Evolutionary conservation across 1,140 invertebrate species (phyloP).

Genomic region (Coelopa frigida): DNA sequence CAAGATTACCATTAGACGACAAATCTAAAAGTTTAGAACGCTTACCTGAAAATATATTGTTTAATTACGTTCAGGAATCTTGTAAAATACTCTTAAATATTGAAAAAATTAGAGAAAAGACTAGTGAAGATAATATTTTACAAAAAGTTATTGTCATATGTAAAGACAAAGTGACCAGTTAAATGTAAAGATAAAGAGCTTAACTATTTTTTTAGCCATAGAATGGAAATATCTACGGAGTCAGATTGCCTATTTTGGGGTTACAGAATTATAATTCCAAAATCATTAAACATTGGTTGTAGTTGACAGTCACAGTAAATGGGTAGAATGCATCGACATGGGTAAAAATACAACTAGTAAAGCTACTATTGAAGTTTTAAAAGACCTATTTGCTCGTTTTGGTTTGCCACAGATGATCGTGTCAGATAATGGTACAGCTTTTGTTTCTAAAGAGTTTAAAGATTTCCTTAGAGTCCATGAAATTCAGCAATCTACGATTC

Average conservation of each 20-base stretch:
- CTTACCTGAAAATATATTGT: too few relatives aligned
- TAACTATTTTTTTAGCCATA: slow-evolving; percentile 6
- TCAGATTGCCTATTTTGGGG: slow-evolving; percentile 11
- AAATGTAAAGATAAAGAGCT: neutral
- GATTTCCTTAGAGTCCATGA: slow-evolving; percentile 13
- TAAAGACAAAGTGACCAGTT: neutral
- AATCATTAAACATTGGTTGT: slow-evolving; percentile 7
- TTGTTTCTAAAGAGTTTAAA: slow-evolving; percentile 13
- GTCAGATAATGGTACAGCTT: slow-evolving; percentile 20
- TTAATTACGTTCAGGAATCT: neutral
- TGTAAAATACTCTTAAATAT: neutral
- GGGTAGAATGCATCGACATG: slow-evolving; percentile 4
- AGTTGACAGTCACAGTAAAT: slow-evolving; percentile 8
- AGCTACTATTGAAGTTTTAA: slow-evolving; percentile 4
- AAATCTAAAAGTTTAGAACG: neutral
- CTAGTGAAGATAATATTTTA: neutral
- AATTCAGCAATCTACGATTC: slow-evolving; percentile 24
- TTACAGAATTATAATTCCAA: too few relatives aligned
- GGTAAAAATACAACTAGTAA: slow-evolving; percentile 1
- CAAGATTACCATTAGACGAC: slow-evolving; percentile 11
- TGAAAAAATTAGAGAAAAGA: neutral
- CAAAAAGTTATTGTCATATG: neutral
- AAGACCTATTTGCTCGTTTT: slow-evolving; percentile 18
- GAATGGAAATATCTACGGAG: neutral
- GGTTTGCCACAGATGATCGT: slow-evolving; percentile 16